phyloP scores from a whole-genome alignment of 2,113 vertebrate genomes.

The Salvelinus alpinus region DNA sequence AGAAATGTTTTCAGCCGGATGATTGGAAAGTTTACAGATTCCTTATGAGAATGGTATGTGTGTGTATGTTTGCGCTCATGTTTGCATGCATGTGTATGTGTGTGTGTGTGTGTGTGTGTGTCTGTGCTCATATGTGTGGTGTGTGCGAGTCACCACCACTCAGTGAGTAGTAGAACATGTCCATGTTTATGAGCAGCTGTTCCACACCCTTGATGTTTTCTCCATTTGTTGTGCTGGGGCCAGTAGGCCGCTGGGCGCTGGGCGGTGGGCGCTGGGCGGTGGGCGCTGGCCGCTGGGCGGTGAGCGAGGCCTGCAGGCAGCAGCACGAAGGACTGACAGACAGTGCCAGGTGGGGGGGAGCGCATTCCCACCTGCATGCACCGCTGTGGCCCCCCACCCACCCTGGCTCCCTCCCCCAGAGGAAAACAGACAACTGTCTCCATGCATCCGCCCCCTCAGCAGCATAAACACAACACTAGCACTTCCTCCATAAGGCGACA shows the following conservation, averaged over 20 bases:
- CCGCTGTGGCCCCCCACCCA: slow-evolving; percentile 47
- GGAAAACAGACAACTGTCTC: slow-evolving; percentile 57
- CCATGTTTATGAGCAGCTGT: slow-evolving; percentile 82
- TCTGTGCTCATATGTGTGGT: background rate
- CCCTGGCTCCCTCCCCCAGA: slow-evolving; percentile 28
- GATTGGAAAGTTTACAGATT: slow-evolving; percentile 70
- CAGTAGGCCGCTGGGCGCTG: background rate
- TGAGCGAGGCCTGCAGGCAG: background rate
- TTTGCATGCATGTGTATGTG: too few relatives aligned
- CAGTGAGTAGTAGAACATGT: slow-evolving; percentile 65
- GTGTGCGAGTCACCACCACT: slow-evolving; percentile 56
- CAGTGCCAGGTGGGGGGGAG: slow-evolving; percentile 67
- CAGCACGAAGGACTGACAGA: slow-evolving; percentile 59
- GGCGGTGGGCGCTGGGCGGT: slow-evolving; percentile 14
- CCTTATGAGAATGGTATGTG: slow-evolving; percentile 27
- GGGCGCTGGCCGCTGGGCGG: slow-evolving; percentile 8
- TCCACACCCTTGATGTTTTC: slow-evolving; percentile 76
- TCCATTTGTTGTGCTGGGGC: slow-evolving; percentile 73
- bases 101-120: too few relatives aligned
- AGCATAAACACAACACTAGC: slow-evolving; percentile 79
- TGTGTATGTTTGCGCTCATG: background rate
- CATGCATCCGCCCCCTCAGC: slow-evolving; percentile 77
- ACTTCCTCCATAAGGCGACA: slow-evolving; percentile 74
- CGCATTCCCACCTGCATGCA: slow-evolving; percentile 69
- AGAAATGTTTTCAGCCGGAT: slow-evolving; percentile 51